Base-by-base conservation (phyloP, 2,888 invertebrate species). In the Cryptocephalus moraei region DNA sequence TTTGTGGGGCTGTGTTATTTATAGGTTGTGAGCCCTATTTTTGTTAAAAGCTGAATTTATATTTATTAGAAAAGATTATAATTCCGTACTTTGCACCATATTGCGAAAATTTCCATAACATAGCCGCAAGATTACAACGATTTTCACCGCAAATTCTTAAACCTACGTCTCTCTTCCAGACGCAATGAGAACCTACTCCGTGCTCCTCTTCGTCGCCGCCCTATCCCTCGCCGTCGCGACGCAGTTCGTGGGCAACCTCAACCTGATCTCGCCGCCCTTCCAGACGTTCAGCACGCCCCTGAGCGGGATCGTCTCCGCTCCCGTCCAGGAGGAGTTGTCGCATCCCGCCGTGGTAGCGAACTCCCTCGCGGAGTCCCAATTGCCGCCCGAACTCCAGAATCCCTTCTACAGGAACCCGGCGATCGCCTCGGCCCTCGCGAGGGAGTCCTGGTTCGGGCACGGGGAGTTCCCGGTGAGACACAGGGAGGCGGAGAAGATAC, bases 401-500 rank as follows among this genome's bases (percentile, higher is more conserved):
- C 76, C 77, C 41, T 89, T 89, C 67, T 90, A 86, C 66, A 86
- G 83, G 59, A 82, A 89, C 69, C 88, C 88, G 0, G 67, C 74
- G 1, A 78, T 86, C 9, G 88, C 84, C 8, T 80, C 79, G 8
- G 82, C 79, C 0, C 72, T 90, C 9, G 88, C 89, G 1, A 81
- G 82, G 59, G 86, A 84, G 58, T 87, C 88, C 0, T 86, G 87
- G 84, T 80, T 86, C 55, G 77, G 80, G 0, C 77, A 82, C 55
- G 85, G 86, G 62, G 87, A 88, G 66, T 84, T 82, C 76, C 84
- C 82, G 50, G 88, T 89, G 1, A 75, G 81, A 39, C 79, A 88
- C 61, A 76, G 90, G 9, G 88, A 88, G 62, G 82, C 88, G 0
- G 87, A 89, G 59, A 84, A 84, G 66, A 90, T 90, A 50, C 82